Evolutionary conservation across 2,113 vertebrate species (phyloP).

Genomic region (Rhipidura dahli): DNA sequence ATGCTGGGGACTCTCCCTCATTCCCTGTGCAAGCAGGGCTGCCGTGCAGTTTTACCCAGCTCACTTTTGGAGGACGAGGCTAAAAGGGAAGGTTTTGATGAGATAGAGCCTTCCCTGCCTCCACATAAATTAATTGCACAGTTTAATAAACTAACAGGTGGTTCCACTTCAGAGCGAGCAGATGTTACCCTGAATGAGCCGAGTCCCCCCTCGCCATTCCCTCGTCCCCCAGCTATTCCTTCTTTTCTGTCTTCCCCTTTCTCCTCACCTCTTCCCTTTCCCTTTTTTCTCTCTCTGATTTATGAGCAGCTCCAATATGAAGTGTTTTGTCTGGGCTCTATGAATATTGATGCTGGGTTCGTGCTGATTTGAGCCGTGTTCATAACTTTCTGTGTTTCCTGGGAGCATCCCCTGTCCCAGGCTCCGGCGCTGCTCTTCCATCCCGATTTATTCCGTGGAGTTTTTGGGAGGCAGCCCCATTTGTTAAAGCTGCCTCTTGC

Average conservation of each 20-base stretch:
- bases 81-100: conserved; percentile 39
- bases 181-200: conserved; percentile 73
- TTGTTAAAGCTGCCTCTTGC: not conserved
- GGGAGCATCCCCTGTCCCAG: conserved; percentile 13
- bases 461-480: conserved; percentile 8
- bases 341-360: conserved; percentile 70
- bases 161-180: conserved; percentile 75
- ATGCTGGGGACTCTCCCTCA: not conserved
- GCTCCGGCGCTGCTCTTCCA: not conserved
- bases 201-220: conserved; percentile 49
- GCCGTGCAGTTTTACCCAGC: not conserved
- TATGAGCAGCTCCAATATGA: conserved; percentile 64
- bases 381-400: conserved; percentile 44
- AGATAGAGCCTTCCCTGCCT: conserved; percentile 60
- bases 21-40: not conserved
- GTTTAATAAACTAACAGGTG: conserved; percentile 80
- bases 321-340: conserved; percentile 61
- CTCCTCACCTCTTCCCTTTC: not conserved
- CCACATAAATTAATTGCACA: conserved; percentile 73
- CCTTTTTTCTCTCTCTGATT: conserved; percentile 63
- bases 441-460: not conserved
- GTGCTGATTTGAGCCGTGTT: conserved; percentile 59
- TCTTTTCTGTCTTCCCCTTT: conserved; percentile 59
- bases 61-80: not conserved
- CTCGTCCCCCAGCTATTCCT: conserved; percentile 52